These are phyloP conservation scores for Dendroctonus valens DNA, from an alignment of 1,140 invertebrate species.

Conservation along the genomic window DNA sequence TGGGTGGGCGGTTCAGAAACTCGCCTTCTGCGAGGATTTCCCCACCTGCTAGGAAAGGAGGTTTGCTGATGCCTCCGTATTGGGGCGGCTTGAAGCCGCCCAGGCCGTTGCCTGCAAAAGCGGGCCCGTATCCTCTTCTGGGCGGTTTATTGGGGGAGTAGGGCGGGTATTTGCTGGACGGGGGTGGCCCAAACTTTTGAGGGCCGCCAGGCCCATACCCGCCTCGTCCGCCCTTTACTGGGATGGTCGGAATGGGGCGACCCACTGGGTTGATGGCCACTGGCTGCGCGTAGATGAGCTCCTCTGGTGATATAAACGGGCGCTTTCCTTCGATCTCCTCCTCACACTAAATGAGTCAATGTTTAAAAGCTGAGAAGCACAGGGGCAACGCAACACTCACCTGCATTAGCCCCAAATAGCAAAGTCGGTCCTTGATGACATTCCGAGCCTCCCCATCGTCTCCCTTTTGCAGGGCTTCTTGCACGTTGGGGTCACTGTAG, in stretches of 20 bases:
- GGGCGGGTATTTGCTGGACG: conserved; percentile 46
- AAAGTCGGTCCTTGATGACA: conserved; percentile 77
- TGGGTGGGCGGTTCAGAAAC: conserved; percentile 36
- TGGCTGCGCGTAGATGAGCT: conserved; percentile 77
- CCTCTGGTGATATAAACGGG: conserved; percentile 67
- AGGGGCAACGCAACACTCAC: conserved; percentile 52
- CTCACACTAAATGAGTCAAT: conserved; percentile 59
- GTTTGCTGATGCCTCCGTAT: conserved; percentile 28
- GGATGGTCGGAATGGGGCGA: conserved; percentile 70
- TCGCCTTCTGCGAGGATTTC: conserved; percentile 37
- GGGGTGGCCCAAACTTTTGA: conserved; percentile 46
- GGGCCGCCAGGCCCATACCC: conserved; percentile 63
- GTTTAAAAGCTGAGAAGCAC: not conserved
- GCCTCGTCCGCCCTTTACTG: conserved; percentile 60
- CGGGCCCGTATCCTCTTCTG: conserved; percentile 46
- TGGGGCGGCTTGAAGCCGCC: conserved; percentile 29
- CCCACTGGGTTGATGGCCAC: conserved; percentile 81
- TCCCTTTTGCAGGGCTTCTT: conserved; percentile 70
- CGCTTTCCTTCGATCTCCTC: conserved; percentile 62
- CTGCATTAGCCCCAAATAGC: conserved; percentile 75
- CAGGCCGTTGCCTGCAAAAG: conserved; percentile 40
- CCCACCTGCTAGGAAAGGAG: conserved; percentile 24
- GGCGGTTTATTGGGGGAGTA: conserved; percentile 47
- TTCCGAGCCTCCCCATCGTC: conserved; percentile 77
- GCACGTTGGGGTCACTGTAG: conserved; percentile 72